Evolutionary conservation across 2,797 vertebrate species (phyloP).

Genomic region (Gymnothorax reevesii): DNA sequence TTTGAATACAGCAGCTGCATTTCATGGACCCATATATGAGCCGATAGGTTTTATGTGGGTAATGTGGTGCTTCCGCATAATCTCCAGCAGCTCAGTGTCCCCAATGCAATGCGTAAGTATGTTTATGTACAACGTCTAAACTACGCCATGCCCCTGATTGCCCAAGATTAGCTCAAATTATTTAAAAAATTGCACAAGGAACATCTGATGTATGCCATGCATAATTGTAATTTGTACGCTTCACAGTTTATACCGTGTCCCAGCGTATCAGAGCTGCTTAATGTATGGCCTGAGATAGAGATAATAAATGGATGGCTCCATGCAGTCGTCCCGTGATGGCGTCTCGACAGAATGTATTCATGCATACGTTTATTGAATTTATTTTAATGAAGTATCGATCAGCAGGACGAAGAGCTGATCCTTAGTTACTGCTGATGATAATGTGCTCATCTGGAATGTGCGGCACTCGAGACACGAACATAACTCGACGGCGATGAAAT

Average conservation of each 20-base stretch:
- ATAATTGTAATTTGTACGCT: background rate
- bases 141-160: background rate
- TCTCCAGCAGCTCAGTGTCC: background rate
- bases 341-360: background rate
- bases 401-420: background rate
- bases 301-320: background rate
- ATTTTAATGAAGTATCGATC: constrained; percentile 16
- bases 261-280: background rate
- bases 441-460: background rate
- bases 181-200: too few species aligned
- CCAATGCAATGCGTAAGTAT: background rate
- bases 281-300: background rate
- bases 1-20: too few species aligned
- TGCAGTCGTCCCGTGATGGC: background rate
- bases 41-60: background rate
- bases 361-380: constrained; percentile 17
- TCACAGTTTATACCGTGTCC: background rate
- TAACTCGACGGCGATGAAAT: background rate
- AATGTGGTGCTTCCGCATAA: background rate
- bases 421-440: background rate
- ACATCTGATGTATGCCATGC: background rate
- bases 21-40: too few species aligned
- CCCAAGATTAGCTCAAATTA: too few species aligned
- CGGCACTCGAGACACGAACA: background rate
- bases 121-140: background rate